phyloP scores from a whole-genome alignment of 2,797 vertebrate genomes.

The Rousettus madagascariensis region DNA sequence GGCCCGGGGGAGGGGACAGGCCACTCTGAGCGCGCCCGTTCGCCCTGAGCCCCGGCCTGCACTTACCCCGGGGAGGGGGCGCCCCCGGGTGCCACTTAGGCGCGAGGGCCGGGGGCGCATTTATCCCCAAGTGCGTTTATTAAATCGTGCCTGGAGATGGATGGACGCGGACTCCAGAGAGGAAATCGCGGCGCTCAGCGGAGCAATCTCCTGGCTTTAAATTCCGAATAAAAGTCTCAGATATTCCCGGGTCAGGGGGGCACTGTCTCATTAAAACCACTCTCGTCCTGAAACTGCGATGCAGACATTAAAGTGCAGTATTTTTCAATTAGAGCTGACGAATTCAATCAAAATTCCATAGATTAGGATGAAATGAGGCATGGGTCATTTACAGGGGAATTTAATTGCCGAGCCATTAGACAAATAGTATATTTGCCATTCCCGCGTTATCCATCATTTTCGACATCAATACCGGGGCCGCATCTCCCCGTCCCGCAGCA shows the following conservation, averaged over 20 bases:
- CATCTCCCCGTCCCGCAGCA: slow-evolving; percentile 81
- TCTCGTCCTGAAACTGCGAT: slow-evolving; percentile 90
- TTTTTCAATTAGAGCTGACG: slow-evolving; percentile 99
- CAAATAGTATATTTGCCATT: slow-evolving; percentile 98
- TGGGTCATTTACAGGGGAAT: slow-evolving; percentile 99
- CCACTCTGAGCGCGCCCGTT: not conserved
- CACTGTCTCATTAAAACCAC: slow-evolving; percentile 92
- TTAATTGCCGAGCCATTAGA: slow-evolving; percentile 99
- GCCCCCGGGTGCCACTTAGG: not conserved
- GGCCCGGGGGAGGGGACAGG: no score
- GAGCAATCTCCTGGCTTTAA: slow-evolving; percentile 75
- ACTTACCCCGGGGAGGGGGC: not conserved
- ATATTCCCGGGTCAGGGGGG: slow-evolving; percentile 91
- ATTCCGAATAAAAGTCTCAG: slow-evolving; percentile 82
- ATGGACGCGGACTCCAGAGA: slow-evolving; percentile 17
- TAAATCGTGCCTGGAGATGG: slow-evolving; percentile 64
- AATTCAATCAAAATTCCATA: slow-evolving; percentile 99
- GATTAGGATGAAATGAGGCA: slow-evolving; percentile 99
- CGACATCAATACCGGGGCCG: slow-evolving; percentile 93
- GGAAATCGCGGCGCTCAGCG: slow-evolving; percentile 49
- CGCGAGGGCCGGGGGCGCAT: not conserved
- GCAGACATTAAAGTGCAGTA: slow-evolving; percentile 99
- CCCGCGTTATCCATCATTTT: slow-evolving; percentile 97
- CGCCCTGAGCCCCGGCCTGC: fast-evolving
- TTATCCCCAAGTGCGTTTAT: slow-evolving; percentile 46